phyloP scores from a whole-genome alignment of 2,113 vertebrate genomes.

The Pluvialis apricaria region DNA sequence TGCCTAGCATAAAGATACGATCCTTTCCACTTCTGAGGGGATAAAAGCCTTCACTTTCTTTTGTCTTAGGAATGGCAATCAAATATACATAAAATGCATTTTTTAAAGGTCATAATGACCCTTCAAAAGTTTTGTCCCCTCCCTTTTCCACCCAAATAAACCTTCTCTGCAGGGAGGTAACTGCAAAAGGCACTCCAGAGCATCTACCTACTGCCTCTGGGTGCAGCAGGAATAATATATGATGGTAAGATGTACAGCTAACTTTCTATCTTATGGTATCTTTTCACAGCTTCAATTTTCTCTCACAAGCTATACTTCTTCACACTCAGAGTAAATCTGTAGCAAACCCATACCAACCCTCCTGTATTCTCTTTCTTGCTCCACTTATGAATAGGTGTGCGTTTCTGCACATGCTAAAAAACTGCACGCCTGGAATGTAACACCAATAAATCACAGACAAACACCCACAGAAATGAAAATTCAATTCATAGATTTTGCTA shows the following conservation, averaged over 20 bases:
- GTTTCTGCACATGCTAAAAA: neutral
- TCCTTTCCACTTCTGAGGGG: neutral
- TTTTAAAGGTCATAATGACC: neutral
- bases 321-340: neutral
- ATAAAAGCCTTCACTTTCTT: neutral
- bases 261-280: neutral
- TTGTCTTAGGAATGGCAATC: neutral
- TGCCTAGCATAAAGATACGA: neutral
- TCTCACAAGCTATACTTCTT: neutral
- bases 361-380: neutral
- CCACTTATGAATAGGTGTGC: neutral
- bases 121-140: neutral
- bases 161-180: neutral
- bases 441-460: neutral
- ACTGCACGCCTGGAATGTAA: neutral
- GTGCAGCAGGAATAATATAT: neutral
- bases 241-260: neutral
- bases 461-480: neutral
- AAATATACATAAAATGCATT: neutral
- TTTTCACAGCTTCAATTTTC: neutral
- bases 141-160: neutral
- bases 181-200: neutral
- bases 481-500: neutral
- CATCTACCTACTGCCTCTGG: no score
- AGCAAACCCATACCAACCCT: rapidly evolving